A percentile compares a stretch with the other conserved stretches of the same genome.
These are phyloP conservation scores for Muntiacus muntjak DNA, from an alignment of 2,113 vertebrate genomes.

Conservation along the genomic window DNA sequence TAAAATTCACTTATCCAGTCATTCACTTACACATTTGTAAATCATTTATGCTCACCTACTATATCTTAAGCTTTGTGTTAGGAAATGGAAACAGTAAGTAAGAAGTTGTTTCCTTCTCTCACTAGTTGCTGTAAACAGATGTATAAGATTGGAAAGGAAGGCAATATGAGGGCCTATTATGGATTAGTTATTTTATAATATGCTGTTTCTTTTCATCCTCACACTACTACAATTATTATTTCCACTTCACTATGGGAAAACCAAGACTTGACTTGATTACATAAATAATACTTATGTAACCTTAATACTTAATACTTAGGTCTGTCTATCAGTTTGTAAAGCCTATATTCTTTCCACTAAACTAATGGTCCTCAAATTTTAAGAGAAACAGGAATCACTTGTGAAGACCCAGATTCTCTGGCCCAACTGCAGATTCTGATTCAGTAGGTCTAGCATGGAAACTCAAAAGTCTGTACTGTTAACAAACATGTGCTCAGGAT, in stretches of 20 bases:
- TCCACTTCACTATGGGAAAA: neutral
- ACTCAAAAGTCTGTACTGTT: conserved; percentile 1
- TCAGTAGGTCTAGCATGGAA: neutral
- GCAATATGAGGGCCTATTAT: neutral
- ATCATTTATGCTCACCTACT: neutral
- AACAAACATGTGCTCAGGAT: neutral
- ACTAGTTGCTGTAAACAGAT: neutral
- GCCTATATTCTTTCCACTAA: neutral
- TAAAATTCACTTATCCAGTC: neutral
- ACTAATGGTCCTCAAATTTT: conserved; percentile 15
- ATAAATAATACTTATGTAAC: neutral
- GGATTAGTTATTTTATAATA: conserved; percentile 1
- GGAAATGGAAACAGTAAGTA: neutral
- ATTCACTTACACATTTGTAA: conserved; percentile 6
- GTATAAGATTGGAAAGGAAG: neutral
- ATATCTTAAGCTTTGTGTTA: neutral
- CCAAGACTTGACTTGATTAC: neutral
- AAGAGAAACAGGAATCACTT: neutral
- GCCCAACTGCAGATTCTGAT: neutral
- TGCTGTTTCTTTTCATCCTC: conserved; percentile 19
- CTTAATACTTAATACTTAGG: neutral
- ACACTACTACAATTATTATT: neutral
- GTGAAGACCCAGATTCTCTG: neutral
- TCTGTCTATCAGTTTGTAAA: neutral
- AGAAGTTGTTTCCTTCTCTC: neutral